Percentiles rank a stretch among this genome's conserved stretches.
Conservation (phyloP, 1,140 invertebrate genomes). For the Dendrolimus punctatus region DNA sequence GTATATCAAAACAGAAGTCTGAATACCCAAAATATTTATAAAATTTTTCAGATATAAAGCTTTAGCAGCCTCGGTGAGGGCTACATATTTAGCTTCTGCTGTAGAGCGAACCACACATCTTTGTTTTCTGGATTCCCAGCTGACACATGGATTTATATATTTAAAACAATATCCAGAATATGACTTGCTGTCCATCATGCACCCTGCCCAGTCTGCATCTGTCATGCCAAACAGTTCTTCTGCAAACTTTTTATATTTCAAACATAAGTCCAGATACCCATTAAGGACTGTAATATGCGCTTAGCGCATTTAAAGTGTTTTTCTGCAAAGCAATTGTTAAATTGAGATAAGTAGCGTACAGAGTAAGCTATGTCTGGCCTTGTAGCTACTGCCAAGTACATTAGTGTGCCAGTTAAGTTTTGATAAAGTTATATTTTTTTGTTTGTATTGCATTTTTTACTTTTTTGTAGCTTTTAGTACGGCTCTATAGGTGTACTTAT, state of each 20-base stretch:
- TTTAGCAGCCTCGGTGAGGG: too few relatives aligned
- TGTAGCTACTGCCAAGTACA: constrained; percentile 3
- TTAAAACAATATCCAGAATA: too few relatives aligned
- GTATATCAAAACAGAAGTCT: too few relatives aligned
- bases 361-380: constrained; percentile 4
- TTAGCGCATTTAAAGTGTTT: constrained; percentile 6
- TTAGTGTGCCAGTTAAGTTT: constrained; percentile 1
- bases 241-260: constrained; percentile 1
- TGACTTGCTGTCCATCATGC: too few relatives aligned
- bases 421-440: constrained; percentile 3
- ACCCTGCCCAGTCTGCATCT: neutral
- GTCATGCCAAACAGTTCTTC: neutral
- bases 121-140: too few relatives aligned
- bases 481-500: constrained; percentile 4
- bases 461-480: constrained; percentile 2
- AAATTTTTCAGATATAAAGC: too few relatives aligned
- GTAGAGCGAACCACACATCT: too few relatives aligned
- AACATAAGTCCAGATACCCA: neutral
- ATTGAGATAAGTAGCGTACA: constrained; percentile 4
- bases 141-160: too few relatives aligned
- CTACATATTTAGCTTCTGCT: too few relatives aligned
- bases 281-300: constrained; percentile 3
- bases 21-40: too few relatives aligned
- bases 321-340: constrained; percentile 1
- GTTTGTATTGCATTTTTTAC: neutral